Evolutionary conservation across 2,888 invertebrate genomes (phyloP).

Genomic region (Heliconius hortense): DNA sequence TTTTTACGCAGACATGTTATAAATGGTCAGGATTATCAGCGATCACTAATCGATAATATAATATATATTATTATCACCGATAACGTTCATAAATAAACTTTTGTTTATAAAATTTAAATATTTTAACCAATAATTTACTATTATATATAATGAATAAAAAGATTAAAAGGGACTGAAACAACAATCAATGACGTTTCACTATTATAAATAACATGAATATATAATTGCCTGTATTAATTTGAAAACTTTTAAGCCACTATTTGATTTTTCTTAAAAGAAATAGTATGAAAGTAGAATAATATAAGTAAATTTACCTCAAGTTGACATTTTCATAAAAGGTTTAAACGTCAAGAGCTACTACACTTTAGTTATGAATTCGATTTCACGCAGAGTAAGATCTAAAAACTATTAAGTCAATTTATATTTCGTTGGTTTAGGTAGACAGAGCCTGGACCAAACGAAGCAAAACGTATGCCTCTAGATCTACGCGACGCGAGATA

Average conservation of each 20-base stretch:
- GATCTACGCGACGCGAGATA: too few relatives aligned
- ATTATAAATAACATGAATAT: neutral
- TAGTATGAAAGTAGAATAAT: neutral
- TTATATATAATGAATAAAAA: slow-evolving; percentile 2
- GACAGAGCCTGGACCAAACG: too few relatives aligned
- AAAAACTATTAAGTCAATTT: too few relatives aligned
- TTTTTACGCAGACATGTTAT: slow-evolving; percentile 39
- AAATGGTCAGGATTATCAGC: slow-evolving; percentile 40
- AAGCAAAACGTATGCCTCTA: too few relatives aligned
- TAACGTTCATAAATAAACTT: slow-evolving; percentile 20
- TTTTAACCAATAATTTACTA: neutral
- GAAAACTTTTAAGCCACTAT: neutral
- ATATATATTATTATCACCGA: slow-evolving; percentile 33
- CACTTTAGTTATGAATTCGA: neutral
- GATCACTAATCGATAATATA: slow-evolving; percentile 33
- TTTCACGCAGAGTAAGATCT: neutral
- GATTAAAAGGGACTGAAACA: slow-evolving; percentile 1
- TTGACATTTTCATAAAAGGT: neutral
- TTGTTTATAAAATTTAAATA: slow-evolving; percentile 3
- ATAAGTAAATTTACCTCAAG: neutral
- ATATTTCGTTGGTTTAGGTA: too few relatives aligned
- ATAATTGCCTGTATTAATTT: neutral
- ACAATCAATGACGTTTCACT: neutral
- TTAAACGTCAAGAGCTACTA: neutral
- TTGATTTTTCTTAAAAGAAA: neutral